Evolutionary conservation across 2,113 vertebrate genomes (phyloP), one percentile per base, ranked within the genome.

Genomic region (Hydropotes inermis): DNA sequence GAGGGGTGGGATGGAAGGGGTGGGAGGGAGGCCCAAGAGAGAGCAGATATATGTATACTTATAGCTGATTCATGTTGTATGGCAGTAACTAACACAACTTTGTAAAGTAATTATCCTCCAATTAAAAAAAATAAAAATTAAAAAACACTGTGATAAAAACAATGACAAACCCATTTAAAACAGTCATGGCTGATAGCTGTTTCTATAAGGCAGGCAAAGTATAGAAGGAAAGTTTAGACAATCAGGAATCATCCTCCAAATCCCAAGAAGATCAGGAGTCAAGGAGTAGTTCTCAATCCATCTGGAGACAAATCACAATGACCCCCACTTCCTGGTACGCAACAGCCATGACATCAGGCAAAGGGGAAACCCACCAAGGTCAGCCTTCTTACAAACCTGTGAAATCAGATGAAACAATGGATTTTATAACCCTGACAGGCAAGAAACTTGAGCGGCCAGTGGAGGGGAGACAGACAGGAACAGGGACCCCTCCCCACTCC

Each of bases 291-390:
- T 98, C 94, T 95, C 96, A 88, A 91, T 45, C 16, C 79, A 97
- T 98, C 97, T 98, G 95, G 95, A 97, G 92, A n/a, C 0, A 47
- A 58, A 84, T 82, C 97, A 95, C 97, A 96, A 98, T 96, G 84
- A 96, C 78, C 95, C 98, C 98, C 92, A 97, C 95, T 96, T 97
- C 70, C 70, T 55, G 27, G 78, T 94, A 94, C 97, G 97, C 98
- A 98, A 97, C 96, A 98, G 90, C 93, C 50, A 1, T 6, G 88
- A 92, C 11, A 94, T 27, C 17, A 87, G 93, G 98, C 96, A 98
- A 98, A 98, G 76, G 85, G 36, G 52, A 97, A 97, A 84, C 64
- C 55, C 0, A 7, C 88, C 27, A 74, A 95, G 96, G 97, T 98
- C 98, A 98, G 96, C 91, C 85, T 95, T 88, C 87, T 95, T 25